Percentiles rank a stretch among this genome's conserved stretches.
These are phyloP conservation scores for Gallinago paraguaiae DNA, from an alignment of 2,113 vertebrate genomes.

Conservation along the genomic window DNA sequence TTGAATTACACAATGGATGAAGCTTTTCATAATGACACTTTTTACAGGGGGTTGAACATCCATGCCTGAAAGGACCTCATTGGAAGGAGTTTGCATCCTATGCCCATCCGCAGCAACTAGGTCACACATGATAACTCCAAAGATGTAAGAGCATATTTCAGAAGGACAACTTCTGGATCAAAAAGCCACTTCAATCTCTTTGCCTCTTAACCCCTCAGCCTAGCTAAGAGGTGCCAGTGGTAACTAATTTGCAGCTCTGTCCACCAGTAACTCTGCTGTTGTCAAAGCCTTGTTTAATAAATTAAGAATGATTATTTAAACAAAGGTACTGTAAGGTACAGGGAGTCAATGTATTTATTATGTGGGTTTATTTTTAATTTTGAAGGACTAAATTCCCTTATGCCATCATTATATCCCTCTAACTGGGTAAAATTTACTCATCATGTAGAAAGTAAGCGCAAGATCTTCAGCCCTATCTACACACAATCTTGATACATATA, in stretches of 20 bases:
- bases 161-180: neutral
- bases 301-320: neutral
- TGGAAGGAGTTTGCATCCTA: neutral
- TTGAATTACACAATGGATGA: neutral
- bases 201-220: constrained; percentile 1
- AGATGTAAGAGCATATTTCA: constrained; percentile 28
- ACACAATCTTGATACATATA: neutral
- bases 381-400: neutral
- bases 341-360: neutral
- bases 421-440: neutral
- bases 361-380: neutral
- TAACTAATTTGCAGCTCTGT: neutral
- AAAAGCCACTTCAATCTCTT: constrained; percentile 12
- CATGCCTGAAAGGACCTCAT: neutral
- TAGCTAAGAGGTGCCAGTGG: neutral
- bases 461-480: neutral
- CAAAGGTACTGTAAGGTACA: neutral
- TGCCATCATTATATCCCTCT: neutral
- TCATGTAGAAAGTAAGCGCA: neutral
- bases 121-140: neutral
- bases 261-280: neutral
- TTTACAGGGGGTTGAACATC: neutral
- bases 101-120: neutral
- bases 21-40: neutral
- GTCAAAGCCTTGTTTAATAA: neutral